Evolutionary conservation across 2,797 vertebrate genomes (phyloP), one percentile per base, ranked within the genome.

Genomic region (Chelon labrosus): DNA sequence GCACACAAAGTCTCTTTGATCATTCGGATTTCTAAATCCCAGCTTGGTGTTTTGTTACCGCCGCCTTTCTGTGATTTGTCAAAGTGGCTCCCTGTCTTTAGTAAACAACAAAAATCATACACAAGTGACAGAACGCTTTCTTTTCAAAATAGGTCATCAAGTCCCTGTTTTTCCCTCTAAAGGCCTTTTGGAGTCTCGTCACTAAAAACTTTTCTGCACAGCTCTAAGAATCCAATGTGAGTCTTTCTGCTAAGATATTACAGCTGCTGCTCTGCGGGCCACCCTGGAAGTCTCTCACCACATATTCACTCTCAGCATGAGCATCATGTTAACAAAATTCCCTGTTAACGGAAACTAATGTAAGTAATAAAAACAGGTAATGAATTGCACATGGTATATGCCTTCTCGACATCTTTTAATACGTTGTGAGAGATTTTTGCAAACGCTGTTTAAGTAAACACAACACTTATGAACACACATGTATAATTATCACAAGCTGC

Each of bases 1-100:
- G 22, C 61, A 19, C 38, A 53, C 42, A 13, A 0, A 1, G 0
- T 19, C 51, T 72, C 3, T 79, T 41, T 69, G 16, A 71, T 73
- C 52, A 64, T 62, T 50, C 56, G 50, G 54, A 50, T 70, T 72
- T 66, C 51, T 17, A 84, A 83, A 67, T 84, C 58, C 55, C 16
- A 44, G 59, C 63, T 51, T 41, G 31, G 31, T 57, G 19, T 65
- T 60, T 27, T 20, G 16, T 65, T 71, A 54, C n/a, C n/a, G 31
- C 56, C 54, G 52, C 52, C 65, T 62, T 35, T 25, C 25, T 50
- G 56, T 41, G 58, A 74, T 72, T 71, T 83, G 55, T 58, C 59
- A 68, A 56, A 75, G 70, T n/a, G 44, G 56, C 39, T 77, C 22
- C 12, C 17, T 46, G 55, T 53, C 44, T 62, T 66, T 16, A 54